Evolutionary conservation across 2,113 vertebrate species (phyloP), one percentile per base, ranked within the genome.

Genomic region (Atrichornis clamosus): DNA sequence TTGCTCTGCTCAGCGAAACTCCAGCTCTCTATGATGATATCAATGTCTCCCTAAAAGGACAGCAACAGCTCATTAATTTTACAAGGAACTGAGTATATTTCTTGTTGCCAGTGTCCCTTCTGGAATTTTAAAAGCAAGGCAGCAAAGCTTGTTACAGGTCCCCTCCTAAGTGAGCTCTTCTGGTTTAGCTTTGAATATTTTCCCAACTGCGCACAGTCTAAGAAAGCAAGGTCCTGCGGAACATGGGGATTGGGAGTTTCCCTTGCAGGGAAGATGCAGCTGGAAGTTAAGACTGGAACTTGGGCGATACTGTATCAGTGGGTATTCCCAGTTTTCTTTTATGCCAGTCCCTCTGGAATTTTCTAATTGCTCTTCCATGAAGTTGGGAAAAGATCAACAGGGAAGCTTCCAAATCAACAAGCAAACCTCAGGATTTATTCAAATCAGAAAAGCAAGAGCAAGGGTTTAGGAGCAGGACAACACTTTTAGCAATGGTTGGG

Each of bases 61-160:
- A 26, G 67, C 67, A 88, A 21, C 63, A 86, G 80, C 80, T 83
- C 87, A 81, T 89, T 89, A 70, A 89, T 89, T 95, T 94, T 84
- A 91, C 89, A 96, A 89, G 73, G 37, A 84, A 42, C 50, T 50
- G 84, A 86, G 73, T 12, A 9, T 20, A 74, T 89, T 96, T 81
- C 87, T 69, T 78, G 60, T 84, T 91, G 64, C 80, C 63, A 39
- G 83, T 41, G 42, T 81, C 46, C 91, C 92, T 87, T 55, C 77
- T 35, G 84, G 76, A 89, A 81, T 94, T 81, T 63, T 27, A 93
- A 94, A 52, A 92, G 83, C 62, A 72, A 93, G 70, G 70, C 85
- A 82, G 56, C 67, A 87, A 67, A 65, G 42, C 85, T 72, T 47
- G 62, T 79, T 72, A 55, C 28, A 79, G 78, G 58, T 75, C 77